Evolutionary conservation across 2,888 invertebrate species (phyloP), one percentile per base, ranked within the genome.

Genomic region (Stenolophus ochropezus): DNA sequence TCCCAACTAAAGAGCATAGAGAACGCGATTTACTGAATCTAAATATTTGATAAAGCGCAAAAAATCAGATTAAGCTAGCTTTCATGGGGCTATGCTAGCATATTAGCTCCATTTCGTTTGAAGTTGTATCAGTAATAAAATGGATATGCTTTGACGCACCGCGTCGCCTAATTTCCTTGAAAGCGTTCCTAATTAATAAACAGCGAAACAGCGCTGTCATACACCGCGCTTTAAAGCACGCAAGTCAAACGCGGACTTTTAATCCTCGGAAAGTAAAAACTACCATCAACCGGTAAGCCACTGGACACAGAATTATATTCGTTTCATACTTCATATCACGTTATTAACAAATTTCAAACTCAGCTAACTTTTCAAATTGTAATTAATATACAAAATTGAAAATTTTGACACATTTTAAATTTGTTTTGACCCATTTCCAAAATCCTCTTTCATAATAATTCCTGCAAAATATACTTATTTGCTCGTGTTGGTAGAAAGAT

Each of bases 141-240:
- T 65, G 78, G 78, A 78, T 65, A 47, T 49, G 78, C 78, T 78
- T 78, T 78, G 78, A 78, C 65, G 65, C 51, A 61, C 27, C 61
- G 51, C 65, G 27, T 61, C 65, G 61, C 78, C 49, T 58, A 78
- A 58, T 65, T 78, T 58, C 65, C 47, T 78, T 76, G 65, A 78
- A 78, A 78, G 78, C 78, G 65, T 65, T 42, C 49, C 65, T 78
- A 78, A 78, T 78, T 78, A 78, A 78, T 78, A 78, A 78, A 78
- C 78, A 78, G 78, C 78, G 23, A 61, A 61, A 61, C 61, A 71
- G 42, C 71, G n/a, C 42, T 71, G 71, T 71, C 71, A 71, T 71
- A 71, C 47, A 33, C 47, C 42, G 33, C 33, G 61, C 23, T 61
- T 61, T 61, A 61, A 61, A 61, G 61, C 61, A 61, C 61, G 61